Evolutionary conservation across 2,797 vertebrate species (phyloP).

Genomic region (Picus viridis): DNA sequence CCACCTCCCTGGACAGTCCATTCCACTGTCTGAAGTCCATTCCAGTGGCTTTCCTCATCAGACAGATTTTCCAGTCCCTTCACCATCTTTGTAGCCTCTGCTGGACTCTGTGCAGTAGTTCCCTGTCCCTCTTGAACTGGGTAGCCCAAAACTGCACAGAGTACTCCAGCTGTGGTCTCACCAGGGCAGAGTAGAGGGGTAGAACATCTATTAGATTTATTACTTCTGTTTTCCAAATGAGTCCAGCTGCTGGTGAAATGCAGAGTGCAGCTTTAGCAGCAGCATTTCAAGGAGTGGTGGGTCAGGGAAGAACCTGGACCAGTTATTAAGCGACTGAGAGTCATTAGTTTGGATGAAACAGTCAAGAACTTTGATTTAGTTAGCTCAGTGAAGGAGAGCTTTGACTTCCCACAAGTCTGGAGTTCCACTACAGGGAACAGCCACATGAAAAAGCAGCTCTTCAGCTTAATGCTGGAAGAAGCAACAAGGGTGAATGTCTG

Average conservation of each 20-base stretch:
- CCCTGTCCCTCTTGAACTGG: no score
- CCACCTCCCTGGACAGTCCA: no score
- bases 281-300: slow-evolving; percentile 23
- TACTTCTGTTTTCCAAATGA: neutral
- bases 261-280: neutral
- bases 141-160: no score
- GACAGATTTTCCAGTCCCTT: no score
- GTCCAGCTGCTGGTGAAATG: slow-evolving; percentile 19
- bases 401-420: neutral
- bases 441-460: neutral
- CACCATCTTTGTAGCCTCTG: no score
- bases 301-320: neutral
- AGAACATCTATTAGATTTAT: neutral
- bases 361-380: neutral
- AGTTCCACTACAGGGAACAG: neutral
- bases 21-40: no score
- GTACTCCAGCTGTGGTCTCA: no score
- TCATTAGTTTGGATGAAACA: slow-evolving; percentile 10
- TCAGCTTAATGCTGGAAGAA: neutral
- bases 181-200: no score
- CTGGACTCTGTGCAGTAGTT: no score
- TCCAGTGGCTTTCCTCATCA: no score
- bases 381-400: slow-evolving; percentile 32
- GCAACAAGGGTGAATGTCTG: neutral
- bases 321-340: slow-evolving; percentile 15